phyloP scores from a whole-genome alignment of 2,113 vertebrate species.

The Hylia prasina region DNA sequence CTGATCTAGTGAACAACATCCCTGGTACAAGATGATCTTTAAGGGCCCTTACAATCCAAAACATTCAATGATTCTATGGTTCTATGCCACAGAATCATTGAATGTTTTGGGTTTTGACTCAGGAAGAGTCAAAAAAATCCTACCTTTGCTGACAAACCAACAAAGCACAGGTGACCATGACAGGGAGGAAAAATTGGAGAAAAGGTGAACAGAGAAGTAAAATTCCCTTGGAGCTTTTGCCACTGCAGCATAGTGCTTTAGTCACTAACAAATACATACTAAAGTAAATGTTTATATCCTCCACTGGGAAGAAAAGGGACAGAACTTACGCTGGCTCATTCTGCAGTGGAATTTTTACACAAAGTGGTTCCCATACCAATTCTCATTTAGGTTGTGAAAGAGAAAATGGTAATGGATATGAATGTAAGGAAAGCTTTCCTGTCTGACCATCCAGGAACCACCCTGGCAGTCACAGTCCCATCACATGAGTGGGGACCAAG shows the following conservation, averaged over 20 bases:
- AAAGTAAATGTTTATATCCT: neutral
- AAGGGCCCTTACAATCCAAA: neutral
- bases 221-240: neutral
- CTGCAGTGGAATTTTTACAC: neutral
- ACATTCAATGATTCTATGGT: neutral
- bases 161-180: neutral
- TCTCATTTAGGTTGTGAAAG: neutral
- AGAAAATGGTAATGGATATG: neutral
- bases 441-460: neutral
- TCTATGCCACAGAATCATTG: neutral
- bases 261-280: neutral
- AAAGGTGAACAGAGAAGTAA: neutral
- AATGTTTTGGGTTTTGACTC: neutral
- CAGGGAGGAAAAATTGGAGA: neutral
- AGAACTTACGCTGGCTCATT: neutral
- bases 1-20: neutral
- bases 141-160: neutral
- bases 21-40: neutral
- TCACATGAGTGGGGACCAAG: fast-evolving
- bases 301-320: neutral
- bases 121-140: neutral
- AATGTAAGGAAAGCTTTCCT: neutral
- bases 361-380: neutral
- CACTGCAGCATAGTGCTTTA: neutral
- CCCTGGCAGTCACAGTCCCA: neutral